Evolutionary conservation across 2,888 invertebrate genomes (phyloP).

Genomic region (Metacarcinus magister): DNA sequence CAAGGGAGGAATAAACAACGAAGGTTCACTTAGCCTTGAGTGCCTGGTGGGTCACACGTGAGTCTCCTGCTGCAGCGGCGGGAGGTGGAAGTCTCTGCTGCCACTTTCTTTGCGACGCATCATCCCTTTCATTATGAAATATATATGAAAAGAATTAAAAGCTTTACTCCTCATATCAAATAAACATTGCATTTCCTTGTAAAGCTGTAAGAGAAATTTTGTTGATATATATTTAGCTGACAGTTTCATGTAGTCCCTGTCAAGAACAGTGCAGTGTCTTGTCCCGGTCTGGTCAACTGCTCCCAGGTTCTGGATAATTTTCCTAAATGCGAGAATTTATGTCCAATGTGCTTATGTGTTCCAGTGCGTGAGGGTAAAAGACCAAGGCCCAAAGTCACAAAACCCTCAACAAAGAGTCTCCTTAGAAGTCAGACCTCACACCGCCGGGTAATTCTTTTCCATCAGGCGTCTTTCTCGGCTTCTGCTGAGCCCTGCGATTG

Average conservation of each 20-base stretch:
- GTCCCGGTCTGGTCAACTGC: neutral
- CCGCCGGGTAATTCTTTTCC: neutral
- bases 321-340: neutral
- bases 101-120: neutral
- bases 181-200: neutral
- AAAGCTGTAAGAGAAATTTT: neutral
- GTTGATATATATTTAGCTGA: neutral
- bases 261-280: neutral
- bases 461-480: neutral
- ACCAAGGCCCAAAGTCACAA: neutral
- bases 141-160: neutral
- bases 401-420: neutral
- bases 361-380: neutral
- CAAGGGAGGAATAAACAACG: slow-evolving; percentile 14
- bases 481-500: neutral
- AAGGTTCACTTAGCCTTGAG: neutral
- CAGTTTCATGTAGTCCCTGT: neutral
- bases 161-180: neutral
- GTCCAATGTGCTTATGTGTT: neutral
- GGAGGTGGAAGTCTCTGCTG: neutral
- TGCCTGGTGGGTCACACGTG: neutral
- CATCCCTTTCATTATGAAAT: neutral
- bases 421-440: neutral
- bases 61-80: neutral
- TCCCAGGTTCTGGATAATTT: neutral